These are phyloP conservation scores for Acanthosepion pharaonis DNA, from an alignment of 2,888 invertebrate species.

Conservation along the genomic window DNA sequence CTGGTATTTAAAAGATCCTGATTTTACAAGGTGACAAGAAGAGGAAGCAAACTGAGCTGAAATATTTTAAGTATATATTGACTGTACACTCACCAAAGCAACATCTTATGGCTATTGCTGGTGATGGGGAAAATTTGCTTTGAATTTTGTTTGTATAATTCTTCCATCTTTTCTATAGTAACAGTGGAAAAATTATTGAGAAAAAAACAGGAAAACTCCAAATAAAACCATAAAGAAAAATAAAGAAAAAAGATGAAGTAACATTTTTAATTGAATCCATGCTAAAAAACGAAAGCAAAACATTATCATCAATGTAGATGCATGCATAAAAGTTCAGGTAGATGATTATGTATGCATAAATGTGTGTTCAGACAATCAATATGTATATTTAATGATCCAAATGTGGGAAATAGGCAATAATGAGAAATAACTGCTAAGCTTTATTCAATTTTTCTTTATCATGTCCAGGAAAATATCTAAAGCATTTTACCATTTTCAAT, in stretches of 20 bases:
- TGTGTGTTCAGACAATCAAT: neutral
- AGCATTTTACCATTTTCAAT: conserved; percentile 15
- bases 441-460: neutral
- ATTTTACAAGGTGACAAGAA: neutral
- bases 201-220: neutral
- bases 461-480: neutral
- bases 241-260: neutral
- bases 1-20: neutral
- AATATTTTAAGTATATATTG: neutral
- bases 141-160: neutral
- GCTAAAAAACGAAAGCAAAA: too few relatives aligned
- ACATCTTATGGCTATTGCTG: neutral
- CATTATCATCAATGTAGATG: too few relatives aligned
- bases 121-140: neutral
- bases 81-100: neutral
- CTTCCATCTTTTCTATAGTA: neutral
- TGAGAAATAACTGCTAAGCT: neutral
- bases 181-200: neutral
- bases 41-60: neutral
- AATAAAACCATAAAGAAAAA: too few relatives aligned
- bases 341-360: too few relatives aligned
- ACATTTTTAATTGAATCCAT: too few relatives aligned
- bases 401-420: conserved; percentile 11
- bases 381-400: neutral
- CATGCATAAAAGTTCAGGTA: too few relatives aligned